Conservation (phyloP, 2,797 vertebrate genomes). For the Hoplostethus mediterraneus region DNA sequence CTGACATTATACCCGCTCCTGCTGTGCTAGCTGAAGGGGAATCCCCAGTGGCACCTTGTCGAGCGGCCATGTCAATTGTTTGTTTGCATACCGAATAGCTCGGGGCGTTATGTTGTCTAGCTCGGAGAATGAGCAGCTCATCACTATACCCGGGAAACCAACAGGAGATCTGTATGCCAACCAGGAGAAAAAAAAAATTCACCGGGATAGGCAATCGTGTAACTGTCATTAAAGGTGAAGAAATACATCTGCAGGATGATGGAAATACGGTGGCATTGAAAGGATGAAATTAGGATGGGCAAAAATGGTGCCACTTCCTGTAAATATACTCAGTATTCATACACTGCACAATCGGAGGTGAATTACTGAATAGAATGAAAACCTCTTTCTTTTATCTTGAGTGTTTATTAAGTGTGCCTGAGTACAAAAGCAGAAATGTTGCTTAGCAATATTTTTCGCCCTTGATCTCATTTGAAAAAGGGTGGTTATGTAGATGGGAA, state of each 20-base stretch:
- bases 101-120: slow-evolving; percentile 67
- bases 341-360: neutral
- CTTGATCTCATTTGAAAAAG: slow-evolving; percentile 49
- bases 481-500: slow-evolving; percentile 52
- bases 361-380: neutral
- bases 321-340: neutral
- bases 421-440: slow-evolving; percentile 14
- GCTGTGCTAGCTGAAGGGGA: slow-evolving; percentile 66
- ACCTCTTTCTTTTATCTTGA: neutral
- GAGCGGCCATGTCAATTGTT: slow-evolving; percentile 82
- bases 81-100: slow-evolving; percentile 83
- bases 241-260: slow-evolving; percentile 23
- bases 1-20: slow-evolving; percentile 72
- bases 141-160: slow-evolving; percentile 59
- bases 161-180: slow-evolving; percentile 54
- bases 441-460: slow-evolving; percentile 15
- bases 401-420: neutral
- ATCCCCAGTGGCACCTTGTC: slow-evolving; percentile 78
- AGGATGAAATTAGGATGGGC: neutral
- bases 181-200: slow-evolving; percentile 34
- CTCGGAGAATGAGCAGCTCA: slow-evolving; percentile 70
- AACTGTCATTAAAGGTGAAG: slow-evolving; percentile 48
- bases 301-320: neutral
- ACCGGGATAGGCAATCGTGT: slow-evolving; percentile 37
- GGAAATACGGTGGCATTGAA: slow-evolving; percentile 4